Conservation (phyloP, 2,888 invertebrate genomes). For the Chorisops tibialis region DNA sequence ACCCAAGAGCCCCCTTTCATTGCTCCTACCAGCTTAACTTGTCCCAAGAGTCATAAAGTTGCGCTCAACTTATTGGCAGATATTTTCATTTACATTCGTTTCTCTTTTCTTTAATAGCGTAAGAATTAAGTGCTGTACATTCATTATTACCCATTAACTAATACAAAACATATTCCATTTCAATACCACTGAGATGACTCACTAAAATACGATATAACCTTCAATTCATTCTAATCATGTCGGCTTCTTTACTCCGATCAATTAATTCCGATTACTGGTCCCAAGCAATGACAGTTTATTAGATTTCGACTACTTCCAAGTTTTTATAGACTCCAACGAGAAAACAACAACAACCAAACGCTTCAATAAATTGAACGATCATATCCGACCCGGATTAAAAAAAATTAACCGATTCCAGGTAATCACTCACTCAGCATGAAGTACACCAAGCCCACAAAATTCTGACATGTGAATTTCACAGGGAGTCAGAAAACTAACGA, state of each 20-base stretch:
- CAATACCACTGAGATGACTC: too few species aligned
- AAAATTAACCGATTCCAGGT: slow-evolving; percentile 10
- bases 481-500: too few species aligned
- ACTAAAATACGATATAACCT: too few species aligned
- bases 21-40: too few species aligned
- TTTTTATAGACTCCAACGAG: background rate
- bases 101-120: too few species aligned
- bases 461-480: slow-evolving; percentile 17
- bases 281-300: slow-evolving; percentile 23
- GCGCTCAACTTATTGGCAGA: too few species aligned
- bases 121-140: too few species aligned
- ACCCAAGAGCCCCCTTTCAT: too few species aligned
- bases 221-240: slow-evolving; percentile 19
- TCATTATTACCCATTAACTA: too few species aligned
- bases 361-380: slow-evolving; percentile 18
- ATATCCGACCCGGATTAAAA: slow-evolving; percentile 25
- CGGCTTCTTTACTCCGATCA: slow-evolving; percentile 22
- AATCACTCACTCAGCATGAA: slow-evolving; percentile 22
- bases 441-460: slow-evolving; percentile 14
- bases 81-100: too few species aligned
- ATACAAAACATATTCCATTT: too few species aligned
- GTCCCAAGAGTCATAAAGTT: too few species aligned
- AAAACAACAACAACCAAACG: background rate
- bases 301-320: slow-evolving; percentile 18
- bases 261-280: slow-evolving; percentile 22